phyloP scores from a whole-genome alignment of 1,140 invertebrate genomes.

The Apis mellifera region DNA sequence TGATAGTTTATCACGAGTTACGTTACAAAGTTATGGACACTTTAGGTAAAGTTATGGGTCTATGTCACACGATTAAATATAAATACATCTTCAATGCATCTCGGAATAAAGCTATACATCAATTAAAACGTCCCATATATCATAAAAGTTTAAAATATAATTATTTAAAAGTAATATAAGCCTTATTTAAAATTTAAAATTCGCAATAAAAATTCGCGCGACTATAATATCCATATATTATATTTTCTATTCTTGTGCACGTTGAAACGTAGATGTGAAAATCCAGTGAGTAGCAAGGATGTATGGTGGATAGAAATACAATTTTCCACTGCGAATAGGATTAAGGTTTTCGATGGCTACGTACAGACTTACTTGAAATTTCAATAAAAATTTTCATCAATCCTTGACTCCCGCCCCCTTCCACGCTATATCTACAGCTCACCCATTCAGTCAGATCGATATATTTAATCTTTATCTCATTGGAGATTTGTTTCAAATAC shows the following conservation, averaged over 20 bases:
- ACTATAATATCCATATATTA: conserved; percentile 26
- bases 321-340: conserved; percentile 47
- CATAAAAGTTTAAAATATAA: no score
- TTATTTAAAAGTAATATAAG: neutral
- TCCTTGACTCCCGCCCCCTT: neutral
- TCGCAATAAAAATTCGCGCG: neutral
- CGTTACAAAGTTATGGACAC: no score
- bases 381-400: conserved; percentile 65
- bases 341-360: conserved; percentile 30
- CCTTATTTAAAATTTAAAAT: neutral
- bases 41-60: no score
- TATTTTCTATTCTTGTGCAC: conserved; percentile 32
- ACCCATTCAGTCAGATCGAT: conserved; percentile 48
- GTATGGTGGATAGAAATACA: conserved; percentile 48
- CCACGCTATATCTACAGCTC: neutral
- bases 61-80: neutral
- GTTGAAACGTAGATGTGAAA: conserved; percentile 39
- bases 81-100: neutral
- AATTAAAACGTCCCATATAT: neutral
- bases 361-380: conserved; percentile 45
- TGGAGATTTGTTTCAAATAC: neutral
- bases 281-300: conserved; percentile 1
- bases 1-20: no score
- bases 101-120: no score
- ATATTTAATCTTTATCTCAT: conserved; percentile 31